Percentiles rank a stretch among this genome's conserved stretches.
phyloP scores from a whole-genome alignment of 2,888 invertebrate species.

The Eristalis tenax region DNA sequence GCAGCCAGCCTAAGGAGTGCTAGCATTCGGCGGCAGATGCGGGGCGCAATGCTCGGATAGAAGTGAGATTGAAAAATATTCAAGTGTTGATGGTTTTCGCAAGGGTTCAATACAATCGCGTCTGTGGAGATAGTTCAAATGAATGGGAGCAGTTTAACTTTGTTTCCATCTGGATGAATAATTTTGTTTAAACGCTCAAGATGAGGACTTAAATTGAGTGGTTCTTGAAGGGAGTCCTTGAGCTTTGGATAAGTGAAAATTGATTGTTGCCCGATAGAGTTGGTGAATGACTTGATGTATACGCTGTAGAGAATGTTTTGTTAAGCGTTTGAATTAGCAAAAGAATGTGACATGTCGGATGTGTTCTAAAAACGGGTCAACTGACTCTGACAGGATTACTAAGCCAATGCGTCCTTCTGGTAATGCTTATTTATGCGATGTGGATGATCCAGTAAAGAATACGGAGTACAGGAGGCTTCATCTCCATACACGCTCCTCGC shows the following conservation, averaged over 20 bases:
- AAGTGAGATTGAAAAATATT: constrained; percentile 54
- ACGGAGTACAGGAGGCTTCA: too few relatives aligned
- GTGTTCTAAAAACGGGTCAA: too few relatives aligned
- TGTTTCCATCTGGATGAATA: constrained; percentile 29
- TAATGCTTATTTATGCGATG: too few relatives aligned
- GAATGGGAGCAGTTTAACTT: constrained; percentile 52
- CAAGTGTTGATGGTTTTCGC: constrained; percentile 65
- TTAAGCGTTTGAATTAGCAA: too few relatives aligned
- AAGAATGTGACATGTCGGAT: too few relatives aligned
- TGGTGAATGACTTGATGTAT: background rate
- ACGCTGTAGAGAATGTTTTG: too few relatives aligned
- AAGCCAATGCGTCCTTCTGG: too few relatives aligned
- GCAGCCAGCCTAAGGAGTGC: constrained; percentile 54
- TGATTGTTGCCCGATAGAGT: background rate
- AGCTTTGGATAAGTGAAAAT: background rate
- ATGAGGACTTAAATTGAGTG: constrained; percentile 5
- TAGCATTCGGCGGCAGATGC: background rate
- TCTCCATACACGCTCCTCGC: too few relatives aligned
- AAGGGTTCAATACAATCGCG: constrained; percentile 45
- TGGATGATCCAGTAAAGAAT: too few relatives aligned
- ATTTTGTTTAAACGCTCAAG: constrained; percentile 26
- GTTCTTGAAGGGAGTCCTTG: background rate
- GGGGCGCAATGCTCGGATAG: constrained; percentile 33
- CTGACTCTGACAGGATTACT: too few relatives aligned
- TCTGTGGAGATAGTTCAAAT: constrained; percentile 42